Conservation (phyloP, 2,888 invertebrate genomes). For the Koerneria pararmatus region DNA sequence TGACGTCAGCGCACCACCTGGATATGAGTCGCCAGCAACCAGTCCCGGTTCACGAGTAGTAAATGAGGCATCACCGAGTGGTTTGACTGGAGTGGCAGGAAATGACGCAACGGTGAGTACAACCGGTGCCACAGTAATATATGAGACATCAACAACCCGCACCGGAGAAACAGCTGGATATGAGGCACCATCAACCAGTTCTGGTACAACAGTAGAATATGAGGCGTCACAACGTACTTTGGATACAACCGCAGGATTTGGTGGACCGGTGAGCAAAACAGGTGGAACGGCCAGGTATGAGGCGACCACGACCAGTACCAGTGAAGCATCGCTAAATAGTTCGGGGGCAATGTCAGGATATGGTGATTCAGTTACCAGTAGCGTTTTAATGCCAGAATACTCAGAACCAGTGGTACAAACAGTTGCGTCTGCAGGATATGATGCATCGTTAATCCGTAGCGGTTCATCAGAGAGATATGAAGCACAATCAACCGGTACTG, state of each 20-base stretch:
- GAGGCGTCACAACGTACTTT: not conserved
- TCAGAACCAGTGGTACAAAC: not conserved
- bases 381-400: not conserved
- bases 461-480: too few relatives aligned
- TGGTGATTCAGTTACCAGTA: not conserved
- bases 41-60: not conserved
- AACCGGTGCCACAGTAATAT: not conserved
- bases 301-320: not conserved
- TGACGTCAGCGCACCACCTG: not conserved
- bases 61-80: too few relatives aligned
- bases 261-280: not conserved
- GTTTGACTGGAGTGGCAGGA: not conserved
- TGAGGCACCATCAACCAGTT: not conserved
- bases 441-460: not conserved
- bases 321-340: not conserved
- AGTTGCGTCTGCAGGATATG: not conserved
- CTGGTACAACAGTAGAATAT: not conserved
- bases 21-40: not conserved
- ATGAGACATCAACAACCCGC: not conserved
- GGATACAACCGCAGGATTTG: constrained; percentile 3
- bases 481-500: too few relatives aligned
- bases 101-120: constrained; percentile 2
- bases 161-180: not conserved
- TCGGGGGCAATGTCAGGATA: not conserved
- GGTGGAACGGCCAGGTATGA: too few relatives aligned